Evolutionary conservation across 2,797 vertebrate species (phyloP), one percentile per base, ranked within the genome.

Genomic region (Platyrinchus mystaceus): DNA sequence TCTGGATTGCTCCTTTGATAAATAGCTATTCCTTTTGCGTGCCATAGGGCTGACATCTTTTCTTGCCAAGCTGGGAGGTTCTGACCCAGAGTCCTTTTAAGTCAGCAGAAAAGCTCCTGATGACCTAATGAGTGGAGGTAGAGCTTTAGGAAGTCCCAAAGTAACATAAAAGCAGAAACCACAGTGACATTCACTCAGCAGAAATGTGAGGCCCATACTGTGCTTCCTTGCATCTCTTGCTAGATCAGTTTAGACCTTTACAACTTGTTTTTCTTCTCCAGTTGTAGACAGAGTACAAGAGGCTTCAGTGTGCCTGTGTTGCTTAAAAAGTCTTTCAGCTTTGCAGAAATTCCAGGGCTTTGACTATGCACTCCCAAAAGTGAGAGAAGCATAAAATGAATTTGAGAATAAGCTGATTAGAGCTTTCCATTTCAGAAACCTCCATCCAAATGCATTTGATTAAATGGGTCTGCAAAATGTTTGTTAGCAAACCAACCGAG

Each of bases 401-500:
- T 89, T 76, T 81, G 52, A 69, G 44, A 43, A 32, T 89, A 87
- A 95, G 49, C 50, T 87, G 77, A 93, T 95, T 50, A 92, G 50
- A 82, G 70, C 67, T 90, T 90, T 82, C 74, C 28, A 37, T 89
- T 92, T 73, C 81, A 47, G 44, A 85, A 10, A 73, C 69, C 68
- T 90, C 75, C 50, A 95, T 93, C 79, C 75, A 80, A 92, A 83
- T 28, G 34, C 30, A 15, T 80, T 92, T 85, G 78, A 91, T 93
- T 91, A 95, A 89, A 81, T 41, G 56, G 47, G 37, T 21, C 68
- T 90, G 75, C 63, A 92, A 79, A 87, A 32, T 49, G 37, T 58
- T 92, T 83, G 63, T 80, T 83, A 67, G 49, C 78, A 91, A 90
- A 87, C 67, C 50, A 44, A 47, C 32, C 7, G 12, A 77, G 56